These are phyloP conservation scores for Prosapia bicincta DNA, from an alignment of 2,888 invertebrate genomes.

Conservation along the genomic window DNA sequence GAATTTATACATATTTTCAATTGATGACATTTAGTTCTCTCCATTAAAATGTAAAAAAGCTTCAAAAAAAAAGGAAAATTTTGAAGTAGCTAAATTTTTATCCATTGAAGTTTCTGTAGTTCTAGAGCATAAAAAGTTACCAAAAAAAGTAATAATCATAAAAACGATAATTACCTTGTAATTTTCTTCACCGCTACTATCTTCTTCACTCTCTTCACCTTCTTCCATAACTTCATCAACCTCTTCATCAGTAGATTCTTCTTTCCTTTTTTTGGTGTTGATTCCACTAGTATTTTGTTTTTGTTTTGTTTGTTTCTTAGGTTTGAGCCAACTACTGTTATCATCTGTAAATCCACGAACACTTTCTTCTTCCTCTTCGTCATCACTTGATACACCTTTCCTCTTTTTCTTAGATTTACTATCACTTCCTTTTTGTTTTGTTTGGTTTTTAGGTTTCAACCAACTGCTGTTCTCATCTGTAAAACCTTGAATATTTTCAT, in stretches of 20 bases:
- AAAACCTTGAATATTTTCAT: slow-evolving; percentile 43
- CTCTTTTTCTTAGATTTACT: no score
- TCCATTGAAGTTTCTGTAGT: neutral
- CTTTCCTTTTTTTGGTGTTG: no score
- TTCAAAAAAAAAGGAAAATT: no score
- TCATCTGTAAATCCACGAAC: slow-evolving; percentile 58
- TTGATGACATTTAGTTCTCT: no score
- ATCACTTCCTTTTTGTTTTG: neutral
- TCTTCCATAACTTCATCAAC: slow-evolving; percentile 44
- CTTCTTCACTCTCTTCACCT: slow-evolving; percentile 37
- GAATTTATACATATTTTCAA: no score
- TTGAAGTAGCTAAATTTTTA: no score
- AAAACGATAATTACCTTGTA: slow-evolving; percentile 30
- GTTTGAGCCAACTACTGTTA: slow-evolving; percentile 67
- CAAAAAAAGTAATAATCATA: slow-evolving; percentile 4
- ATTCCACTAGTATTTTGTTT: no score
- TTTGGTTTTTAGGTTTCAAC: slow-evolving; percentile 58
- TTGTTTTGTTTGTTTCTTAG: slow-evolving; percentile 47
- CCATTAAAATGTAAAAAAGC: no score
- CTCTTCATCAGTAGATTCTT: neutral
- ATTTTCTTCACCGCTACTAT: slow-evolving; percentile 35
- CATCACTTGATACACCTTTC: no score
- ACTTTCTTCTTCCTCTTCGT: no score
- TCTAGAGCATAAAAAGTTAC: slow-evolving; percentile 35
- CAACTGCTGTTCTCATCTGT: slow-evolving; percentile 71